Conservation (phyloP, 2,888 invertebrate genomes). For the Formica aserva region DNA sequence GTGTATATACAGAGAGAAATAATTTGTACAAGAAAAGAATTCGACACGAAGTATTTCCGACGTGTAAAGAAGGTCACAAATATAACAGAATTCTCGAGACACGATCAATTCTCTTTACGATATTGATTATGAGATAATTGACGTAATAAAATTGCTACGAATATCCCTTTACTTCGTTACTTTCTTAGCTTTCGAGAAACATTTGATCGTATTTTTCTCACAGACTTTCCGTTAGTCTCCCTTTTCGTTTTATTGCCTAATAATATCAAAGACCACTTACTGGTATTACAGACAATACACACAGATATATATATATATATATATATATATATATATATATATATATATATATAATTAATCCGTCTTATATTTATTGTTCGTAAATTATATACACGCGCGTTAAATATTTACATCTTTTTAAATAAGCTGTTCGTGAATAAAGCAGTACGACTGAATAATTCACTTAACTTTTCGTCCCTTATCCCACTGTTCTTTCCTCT, state of each 20-base stretch:
- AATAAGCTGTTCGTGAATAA: neutral
- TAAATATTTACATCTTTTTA: neutral
- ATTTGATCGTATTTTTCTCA: conserved; percentile 12
- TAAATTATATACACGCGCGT: neutral
- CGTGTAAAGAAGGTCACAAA: neutral
- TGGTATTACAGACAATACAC: neutral
- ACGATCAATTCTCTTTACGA: neutral
- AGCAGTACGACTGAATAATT: conserved; percentile 41
- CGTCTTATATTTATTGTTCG: neutral
- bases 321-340: neutral
- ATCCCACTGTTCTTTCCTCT: conserved; percentile 62
- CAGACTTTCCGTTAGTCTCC: neutral
- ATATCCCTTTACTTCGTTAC: conserved; percentile 1
- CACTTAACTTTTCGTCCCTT: conserved; percentile 71
- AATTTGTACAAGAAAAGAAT: neutral
- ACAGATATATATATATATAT: no score
- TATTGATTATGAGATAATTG: conserved; percentile 25
- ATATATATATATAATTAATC: conserved; percentile 46
- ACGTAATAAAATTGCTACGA: conserved; percentile 10
- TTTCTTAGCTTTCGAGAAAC: conserved; percentile 4
- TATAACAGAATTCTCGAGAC: neutral
- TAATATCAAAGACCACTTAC: no score
- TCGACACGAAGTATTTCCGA: neutral
- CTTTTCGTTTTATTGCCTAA: neutral
- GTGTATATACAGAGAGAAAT: neutral